Evolutionary conservation across 2,797 vertebrate species (phyloP).

Genomic region (Ambastaia sidthimunki): DNA sequence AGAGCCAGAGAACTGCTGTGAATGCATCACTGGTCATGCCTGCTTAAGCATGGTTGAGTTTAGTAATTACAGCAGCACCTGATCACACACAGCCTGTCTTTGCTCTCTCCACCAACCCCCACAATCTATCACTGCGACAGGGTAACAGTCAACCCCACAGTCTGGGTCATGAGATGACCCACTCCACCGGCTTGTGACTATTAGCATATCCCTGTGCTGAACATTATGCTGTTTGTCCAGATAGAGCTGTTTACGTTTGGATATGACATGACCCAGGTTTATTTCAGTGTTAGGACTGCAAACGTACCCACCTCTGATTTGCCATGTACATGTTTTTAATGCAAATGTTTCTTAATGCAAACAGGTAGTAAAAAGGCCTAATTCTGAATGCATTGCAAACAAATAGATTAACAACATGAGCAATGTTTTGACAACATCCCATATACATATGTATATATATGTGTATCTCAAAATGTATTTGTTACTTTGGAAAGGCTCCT

Average conservation of each 20-base stretch:
- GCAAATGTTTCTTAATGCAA: not conserved
- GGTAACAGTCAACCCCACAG: conserved; percentile 27
- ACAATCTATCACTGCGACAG: conserved; percentile 24
- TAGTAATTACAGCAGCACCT: conserved; percentile 80
- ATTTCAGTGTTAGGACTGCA: not conserved
- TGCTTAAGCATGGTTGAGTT: conserved; percentile 73
- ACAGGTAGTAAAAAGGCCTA: not conserved
- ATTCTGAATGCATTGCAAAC: not conserved
- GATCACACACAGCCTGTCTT: conserved; percentile 66
- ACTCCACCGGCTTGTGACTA: not conserved
- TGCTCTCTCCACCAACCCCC: conserved; percentile 46
- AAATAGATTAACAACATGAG: not conserved
- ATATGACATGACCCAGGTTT: not conserved
- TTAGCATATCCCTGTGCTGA: not conserved
- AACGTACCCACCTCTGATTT: not conserved
- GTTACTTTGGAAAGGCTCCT: not conserved
- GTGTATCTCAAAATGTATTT: not conserved
- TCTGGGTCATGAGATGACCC: conserved; percentile 2
- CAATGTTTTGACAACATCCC: not conserved
- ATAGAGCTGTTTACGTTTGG: not conserved
- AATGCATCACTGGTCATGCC: conserved; percentile 75
- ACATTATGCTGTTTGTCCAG: not conserved
- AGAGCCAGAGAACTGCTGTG: conserved; percentile 73
- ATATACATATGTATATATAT: too few species aligned
- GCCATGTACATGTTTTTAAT: not conserved